phyloP scores from a whole-genome alignment of 2,113 vertebrate genomes.

The Ornithorhynchus anatinus region DNA sequence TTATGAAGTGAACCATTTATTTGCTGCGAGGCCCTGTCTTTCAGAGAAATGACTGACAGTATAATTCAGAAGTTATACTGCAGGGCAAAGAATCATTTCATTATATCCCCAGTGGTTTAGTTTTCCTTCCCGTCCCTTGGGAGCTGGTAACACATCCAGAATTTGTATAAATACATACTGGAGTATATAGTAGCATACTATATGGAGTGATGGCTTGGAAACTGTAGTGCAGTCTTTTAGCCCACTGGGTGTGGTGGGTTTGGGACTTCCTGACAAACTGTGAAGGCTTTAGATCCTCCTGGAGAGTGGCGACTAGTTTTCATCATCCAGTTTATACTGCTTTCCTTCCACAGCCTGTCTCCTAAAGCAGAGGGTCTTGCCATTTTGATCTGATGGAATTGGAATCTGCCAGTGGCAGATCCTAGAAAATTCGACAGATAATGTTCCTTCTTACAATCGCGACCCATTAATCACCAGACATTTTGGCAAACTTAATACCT shows the following conservation, averaged over 20 bases:
- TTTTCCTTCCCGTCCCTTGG: slow-evolving; percentile 25
- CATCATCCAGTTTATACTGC: slow-evolving; percentile 16
- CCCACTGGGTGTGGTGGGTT: not conserved
- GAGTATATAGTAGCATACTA: slow-evolving; percentile 4
- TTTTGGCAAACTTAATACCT: slow-evolving; percentile 58
- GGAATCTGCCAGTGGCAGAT: too few species aligned
- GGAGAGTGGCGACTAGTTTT: not conserved
- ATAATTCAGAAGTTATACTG: slow-evolving; percentile 34
- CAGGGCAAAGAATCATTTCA: slow-evolving; percentile 51
- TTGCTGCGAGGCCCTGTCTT: slow-evolving; percentile 17
- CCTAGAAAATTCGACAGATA: slow-evolving; percentile 5
- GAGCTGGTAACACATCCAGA: slow-evolving; percentile 23
- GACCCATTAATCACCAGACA: slow-evolving; percentile 67
- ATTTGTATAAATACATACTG: slow-evolving; percentile 16
- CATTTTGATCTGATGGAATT: slow-evolving; percentile 39
- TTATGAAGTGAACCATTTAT: slow-evolving; percentile 35
- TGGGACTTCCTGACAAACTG: slow-evolving; percentile 4
- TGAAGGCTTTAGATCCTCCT: slow-evolving; percentile 5
- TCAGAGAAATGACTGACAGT: slow-evolving; percentile 26
- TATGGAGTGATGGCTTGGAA: not conserved
- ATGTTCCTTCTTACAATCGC: slow-evolving; percentile 54
- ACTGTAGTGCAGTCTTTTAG: slow-evolving; percentile 15
- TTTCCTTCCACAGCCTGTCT: slow-evolving; percentile 36
- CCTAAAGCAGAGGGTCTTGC: slow-evolving; percentile 3
- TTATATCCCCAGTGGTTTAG: not conserved